Conservation (phyloP, 2,888 invertebrate genomes). For the Parasteatoda lunata region DNA sequence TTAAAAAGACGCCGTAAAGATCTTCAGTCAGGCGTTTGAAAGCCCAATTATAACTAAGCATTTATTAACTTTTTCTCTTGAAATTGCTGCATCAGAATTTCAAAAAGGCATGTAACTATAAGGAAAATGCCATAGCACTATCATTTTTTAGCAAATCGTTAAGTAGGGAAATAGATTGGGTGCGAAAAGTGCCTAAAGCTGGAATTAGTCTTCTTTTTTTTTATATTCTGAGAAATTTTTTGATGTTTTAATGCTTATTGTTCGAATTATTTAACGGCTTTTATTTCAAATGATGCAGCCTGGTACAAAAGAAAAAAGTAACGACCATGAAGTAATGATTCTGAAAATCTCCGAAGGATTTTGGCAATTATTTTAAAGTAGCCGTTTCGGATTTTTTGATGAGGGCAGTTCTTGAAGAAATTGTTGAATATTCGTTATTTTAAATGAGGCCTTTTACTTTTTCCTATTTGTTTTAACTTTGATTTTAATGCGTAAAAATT, state of each 20-base stretch:
- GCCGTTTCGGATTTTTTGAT: not conserved
- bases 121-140: slow-evolving; percentile 32
- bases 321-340: not conserved
- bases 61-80: slow-evolving; percentile 22
- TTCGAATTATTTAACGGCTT: slow-evolving; percentile 5
- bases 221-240: not conserved
- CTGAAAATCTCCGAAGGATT: not conserved
- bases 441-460: too few relatives aligned
- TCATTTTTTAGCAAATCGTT: slow-evolving; percentile 31
- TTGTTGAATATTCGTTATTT: too few relatives aligned
- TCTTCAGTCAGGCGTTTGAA: slow-evolving; percentile 18
- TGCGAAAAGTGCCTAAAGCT: slow-evolving; percentile 15
- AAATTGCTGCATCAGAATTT: slow-evolving; percentile 16
- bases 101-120: not conserved
- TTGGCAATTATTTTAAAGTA: not conserved
- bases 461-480: too few relatives aligned
- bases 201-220: slow-evolving; percentile 9
- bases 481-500: too few relatives aligned
- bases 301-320: not conserved
- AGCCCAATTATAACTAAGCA: slow-evolving; percentile 30
- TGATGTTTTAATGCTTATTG: slow-evolving; percentile 1
- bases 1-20: not conserved
- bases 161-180: not conserved
- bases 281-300: not conserved
- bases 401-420: too few relatives aligned